Conservation (phyloP, 2,797 vertebrate genomes). For the Uromys caudimaculatus region DNA sequence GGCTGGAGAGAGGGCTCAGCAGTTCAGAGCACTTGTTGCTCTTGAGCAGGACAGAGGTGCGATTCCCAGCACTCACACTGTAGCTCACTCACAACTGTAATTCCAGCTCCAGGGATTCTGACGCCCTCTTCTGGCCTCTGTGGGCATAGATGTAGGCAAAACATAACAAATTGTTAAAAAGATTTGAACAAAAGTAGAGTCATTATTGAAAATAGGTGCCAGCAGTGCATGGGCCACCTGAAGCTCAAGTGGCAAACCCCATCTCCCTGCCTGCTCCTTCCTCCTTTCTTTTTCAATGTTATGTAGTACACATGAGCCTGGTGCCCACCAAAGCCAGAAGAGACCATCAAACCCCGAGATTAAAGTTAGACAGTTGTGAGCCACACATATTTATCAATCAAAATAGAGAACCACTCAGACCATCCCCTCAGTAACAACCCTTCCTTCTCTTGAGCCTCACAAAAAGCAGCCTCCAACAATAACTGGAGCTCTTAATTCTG, state of each 20-base stretch:
- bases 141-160: neutral
- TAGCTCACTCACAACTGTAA: neutral
- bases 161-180: neutral
- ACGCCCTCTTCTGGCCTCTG: neutral
- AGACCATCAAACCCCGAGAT: neutral
- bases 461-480: neutral
- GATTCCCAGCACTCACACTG: neutral
- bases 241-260: neutral
- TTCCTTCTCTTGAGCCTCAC: neutral
- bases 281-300: neutral
- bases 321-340: neutral
- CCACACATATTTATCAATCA: neutral
- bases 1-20: neutral
- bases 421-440: neutral
- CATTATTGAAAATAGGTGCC: neutral
- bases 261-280: neutral
- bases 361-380: neutral
- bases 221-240: neutral
- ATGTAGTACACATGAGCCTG: neutral
- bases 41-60: neutral
- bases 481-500: too few relatives aligned
- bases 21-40: too few relatives aligned
- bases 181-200: neutral
- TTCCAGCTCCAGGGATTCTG: neutral
- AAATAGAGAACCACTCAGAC: neutral